A percentile compares a stretch with the other conserved stretches of the same genome.
These are phyloP conservation scores for Takifugu rubripes DNA, from an alignment of 2,797 vertebrate species.

Conservation along the genomic window DNA sequence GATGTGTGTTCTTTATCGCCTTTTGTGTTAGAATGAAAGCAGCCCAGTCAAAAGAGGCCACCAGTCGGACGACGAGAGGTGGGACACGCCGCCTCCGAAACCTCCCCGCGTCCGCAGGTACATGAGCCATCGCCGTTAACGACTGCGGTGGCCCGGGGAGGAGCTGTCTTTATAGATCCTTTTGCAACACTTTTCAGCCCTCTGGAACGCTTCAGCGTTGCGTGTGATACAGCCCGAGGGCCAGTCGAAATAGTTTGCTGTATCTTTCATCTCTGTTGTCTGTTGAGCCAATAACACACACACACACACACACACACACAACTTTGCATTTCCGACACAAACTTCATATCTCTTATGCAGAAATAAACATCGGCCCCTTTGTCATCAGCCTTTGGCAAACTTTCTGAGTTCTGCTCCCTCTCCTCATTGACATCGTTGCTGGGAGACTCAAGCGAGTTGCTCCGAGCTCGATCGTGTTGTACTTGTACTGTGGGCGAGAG, in stretches of 20 bases:
- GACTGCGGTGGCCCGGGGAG: slow-evolving; percentile 27
- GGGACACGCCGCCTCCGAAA: slow-evolving; percentile 94
- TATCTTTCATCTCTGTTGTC: slow-evolving; percentile 18
- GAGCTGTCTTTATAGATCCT: slow-evolving; percentile 38
- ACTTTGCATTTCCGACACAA: slow-evolving; percentile 4
- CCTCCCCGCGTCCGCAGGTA: slow-evolving; percentile 92
- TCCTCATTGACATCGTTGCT: slow-evolving; percentile 13
- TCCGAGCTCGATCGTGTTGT: neutral
- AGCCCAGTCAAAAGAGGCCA: slow-evolving; percentile 81
- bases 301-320: neutral
- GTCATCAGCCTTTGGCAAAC: neutral
- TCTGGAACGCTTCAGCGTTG: slow-evolving; percentile 32
- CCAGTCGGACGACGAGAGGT: slow-evolving; percentile 82
- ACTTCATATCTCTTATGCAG: slow-evolving; percentile 8
- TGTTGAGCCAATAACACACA: slow-evolving; percentile 28
- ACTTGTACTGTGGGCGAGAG: neutral
- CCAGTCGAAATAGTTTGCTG: slow-evolving; percentile 12
- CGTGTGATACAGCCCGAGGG: slow-evolving; percentile 15
- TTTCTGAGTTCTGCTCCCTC: neutral
- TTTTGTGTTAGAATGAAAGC: slow-evolving; percentile 80
- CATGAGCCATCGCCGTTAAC: neutral
- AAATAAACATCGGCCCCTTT: slow-evolving; percentile 6
- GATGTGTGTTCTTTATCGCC: neutral
- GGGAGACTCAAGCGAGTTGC: slow-evolving; percentile 35
- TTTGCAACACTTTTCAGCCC: slow-evolving; percentile 50